Base-by-base conservation (phyloP, 1,140 invertebrate genomes). In the Trichonephila clavata region DNA sequence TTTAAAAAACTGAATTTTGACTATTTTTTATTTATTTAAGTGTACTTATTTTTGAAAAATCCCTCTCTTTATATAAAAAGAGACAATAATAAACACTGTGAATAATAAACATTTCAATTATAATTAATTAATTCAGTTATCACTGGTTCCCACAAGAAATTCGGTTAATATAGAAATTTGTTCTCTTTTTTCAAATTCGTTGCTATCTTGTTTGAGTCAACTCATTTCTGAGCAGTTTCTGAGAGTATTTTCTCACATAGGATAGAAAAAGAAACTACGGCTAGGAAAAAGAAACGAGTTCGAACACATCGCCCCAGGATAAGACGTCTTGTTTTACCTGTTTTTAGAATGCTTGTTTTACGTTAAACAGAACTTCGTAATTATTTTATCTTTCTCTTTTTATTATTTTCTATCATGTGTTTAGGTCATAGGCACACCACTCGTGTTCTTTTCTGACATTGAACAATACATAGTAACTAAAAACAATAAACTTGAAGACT, bases 311-410 rank as follows among this genome's bases (percentile, higher is more conserved):
- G 81, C 81, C 81, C 10, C 10, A 59, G 81, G 81, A 50, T n/a
- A 50, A 13, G 20, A 59, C n/a, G 39, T 84, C 81, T 84, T 59
- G 81, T 84, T 84, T 59, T 84, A 84, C 81, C 81, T 84, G 81
- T 84, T 84, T 84, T 84, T n/a, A 50, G 81, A 84, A 84, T 84
- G 21, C 18, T 50, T 57, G 81, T 84, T 59, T 59, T 21, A 57
- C 50, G 43, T 57, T 84, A 57, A 57, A n/a, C 43, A n/a, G 50
- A 57, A n/a, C 24, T n/a, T 84, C n/a, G 24, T 59, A 84, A 84
- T 84, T 84, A 84, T 84, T 84, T 57, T 24, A 7, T 57, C 18
- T 77, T 24, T 84, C 8, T 84, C 18, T 50, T 50, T 59, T 84
- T 84, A n/a, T 84, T 50, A 50, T 50, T 18, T 84, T 59, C 50